Evolutionary conservation across 1,140 invertebrate genomes (phyloP).

Genomic region (Papilio xuthus): DNA sequence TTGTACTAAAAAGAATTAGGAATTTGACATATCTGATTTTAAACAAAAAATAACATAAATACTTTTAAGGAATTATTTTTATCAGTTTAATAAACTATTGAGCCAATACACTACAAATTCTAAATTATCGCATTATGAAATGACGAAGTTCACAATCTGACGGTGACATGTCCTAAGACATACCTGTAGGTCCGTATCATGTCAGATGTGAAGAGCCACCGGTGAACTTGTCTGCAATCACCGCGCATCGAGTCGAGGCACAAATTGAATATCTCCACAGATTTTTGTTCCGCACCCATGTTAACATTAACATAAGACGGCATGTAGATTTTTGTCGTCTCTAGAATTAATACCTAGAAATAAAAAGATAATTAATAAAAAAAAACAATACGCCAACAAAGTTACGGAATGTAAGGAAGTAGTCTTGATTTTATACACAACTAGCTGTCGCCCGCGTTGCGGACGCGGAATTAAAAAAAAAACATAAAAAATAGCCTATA

Average conservation of each 20-base stretch:
- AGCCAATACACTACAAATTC: too few relatives aligned
- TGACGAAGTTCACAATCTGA: not conserved
- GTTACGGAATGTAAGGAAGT: too few relatives aligned
- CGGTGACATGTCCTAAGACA: not conserved
- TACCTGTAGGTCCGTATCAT: constrained; percentile 95
- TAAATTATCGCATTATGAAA: not conserved
- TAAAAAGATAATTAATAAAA: not conserved
- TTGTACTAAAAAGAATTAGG: too few relatives aligned
- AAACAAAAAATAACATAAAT: too few relatives aligned
- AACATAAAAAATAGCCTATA: too few relatives aligned
- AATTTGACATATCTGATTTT: too few relatives aligned
- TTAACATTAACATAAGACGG: constrained; percentile 98
- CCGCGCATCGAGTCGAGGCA: constrained; percentile 87
- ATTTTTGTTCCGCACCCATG: constrained; percentile 95
- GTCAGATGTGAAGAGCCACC: constrained; percentile 95
- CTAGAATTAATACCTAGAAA: constrained; percentile 91
- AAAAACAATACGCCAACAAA: not conserved
- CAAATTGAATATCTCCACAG: constrained; percentile 92
- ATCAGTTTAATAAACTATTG: too few relatives aligned
- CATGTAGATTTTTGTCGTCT: constrained; percentile 96
- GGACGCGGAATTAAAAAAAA: too few relatives aligned
- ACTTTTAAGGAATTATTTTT: too few relatives aligned
- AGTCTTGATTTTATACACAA: too few relatives aligned
- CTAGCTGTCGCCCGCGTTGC: too few relatives aligned
- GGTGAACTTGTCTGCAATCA: constrained; percentile 92